phyloP scores from a whole-genome alignment of 2,113 vertebrate species.

The Pardalotus punctatus region DNA sequence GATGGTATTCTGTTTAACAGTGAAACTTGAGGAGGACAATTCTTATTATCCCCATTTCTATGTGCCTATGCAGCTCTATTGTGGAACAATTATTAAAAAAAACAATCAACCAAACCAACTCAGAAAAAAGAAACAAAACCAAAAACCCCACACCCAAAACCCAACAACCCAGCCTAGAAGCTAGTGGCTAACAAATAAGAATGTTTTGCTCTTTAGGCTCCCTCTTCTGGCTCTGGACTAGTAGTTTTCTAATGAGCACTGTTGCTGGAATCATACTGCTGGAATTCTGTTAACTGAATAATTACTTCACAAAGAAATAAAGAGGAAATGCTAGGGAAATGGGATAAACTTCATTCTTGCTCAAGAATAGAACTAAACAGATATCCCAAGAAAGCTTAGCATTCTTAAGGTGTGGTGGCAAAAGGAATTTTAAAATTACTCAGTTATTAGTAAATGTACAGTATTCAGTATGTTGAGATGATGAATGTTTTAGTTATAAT shows the following conservation, averaged over 20 bases:
- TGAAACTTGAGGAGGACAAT: neutral
- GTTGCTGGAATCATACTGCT: neutral
- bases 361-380: neutral
- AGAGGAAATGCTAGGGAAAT: neutral
- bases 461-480: neutral
- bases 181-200: neutral
- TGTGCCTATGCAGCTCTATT: neutral
- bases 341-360: neutral
- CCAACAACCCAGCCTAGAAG: neutral
- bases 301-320: neutral
- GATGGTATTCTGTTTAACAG: neutral
- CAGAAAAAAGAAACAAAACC: neutral
- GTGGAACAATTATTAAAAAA: neutral
- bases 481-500: neutral
- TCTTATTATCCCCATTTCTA: neutral
- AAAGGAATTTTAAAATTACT: neutral
- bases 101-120: neutral
- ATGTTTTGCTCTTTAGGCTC: conserved; percentile 50
- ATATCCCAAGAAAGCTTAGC: neutral
- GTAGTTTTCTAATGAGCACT: neutral
- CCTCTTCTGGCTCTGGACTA: conserved; percentile 55
- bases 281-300: neutral
- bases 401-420: neutral
- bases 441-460: neutral
- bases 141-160: neutral